phyloP scores from a whole-genome alignment of 2,797 vertebrate species.

The Propithecus perrieri region DNA sequence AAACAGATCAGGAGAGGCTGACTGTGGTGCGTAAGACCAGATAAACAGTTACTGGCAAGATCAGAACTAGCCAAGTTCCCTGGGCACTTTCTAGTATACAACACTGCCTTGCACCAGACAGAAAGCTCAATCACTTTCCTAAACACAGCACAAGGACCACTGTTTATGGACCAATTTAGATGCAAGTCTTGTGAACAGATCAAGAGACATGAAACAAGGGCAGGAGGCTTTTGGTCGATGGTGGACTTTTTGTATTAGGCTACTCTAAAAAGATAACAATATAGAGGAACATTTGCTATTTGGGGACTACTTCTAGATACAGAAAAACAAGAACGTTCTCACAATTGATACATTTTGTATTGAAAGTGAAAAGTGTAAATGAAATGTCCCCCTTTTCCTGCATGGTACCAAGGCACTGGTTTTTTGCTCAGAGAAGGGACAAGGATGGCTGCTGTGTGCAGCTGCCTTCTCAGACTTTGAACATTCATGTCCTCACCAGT shows the following conservation, averaged over 20 bases:
- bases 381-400: background rate
- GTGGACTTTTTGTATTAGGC: background rate
- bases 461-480: background rate
- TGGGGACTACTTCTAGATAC: background rate
- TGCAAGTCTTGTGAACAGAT: background rate
- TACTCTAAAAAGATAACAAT: background rate
- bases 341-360: background rate
- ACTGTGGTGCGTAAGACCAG: background rate
- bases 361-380: background rate
- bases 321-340: background rate
- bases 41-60: background rate
- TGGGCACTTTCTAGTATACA: background rate
- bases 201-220: background rate
- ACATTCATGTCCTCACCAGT: background rate
- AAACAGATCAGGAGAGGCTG: background rate
- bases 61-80: background rate
- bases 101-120: background rate
- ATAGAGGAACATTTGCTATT: background rate
- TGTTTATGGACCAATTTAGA: background rate
- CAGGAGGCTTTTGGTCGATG: background rate
- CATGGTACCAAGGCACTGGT: background rate
- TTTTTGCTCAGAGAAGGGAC: background rate
- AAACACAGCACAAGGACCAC: background rate
- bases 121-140: background rate
- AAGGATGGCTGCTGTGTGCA: background rate